Base-by-base conservation (phyloP, 1,140 invertebrate species). In the Meteorus sp. region DNA sequence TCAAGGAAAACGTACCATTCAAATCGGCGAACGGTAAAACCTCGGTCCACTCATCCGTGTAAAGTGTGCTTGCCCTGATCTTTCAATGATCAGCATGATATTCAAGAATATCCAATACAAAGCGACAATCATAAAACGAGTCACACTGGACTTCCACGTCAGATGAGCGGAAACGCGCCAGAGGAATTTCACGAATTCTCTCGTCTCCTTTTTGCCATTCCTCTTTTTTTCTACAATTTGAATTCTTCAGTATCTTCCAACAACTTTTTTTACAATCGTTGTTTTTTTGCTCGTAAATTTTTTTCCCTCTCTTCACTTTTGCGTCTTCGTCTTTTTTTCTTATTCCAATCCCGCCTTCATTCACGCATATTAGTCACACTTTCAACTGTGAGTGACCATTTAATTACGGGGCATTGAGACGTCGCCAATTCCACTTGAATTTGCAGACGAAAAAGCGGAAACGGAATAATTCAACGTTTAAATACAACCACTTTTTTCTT, bases 11-110 rank as follows among this genome's bases (percentile, higher is more conserved):
- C 62, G 55, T 33, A 64, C 62, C 47, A 22, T 62, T 64, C 51
- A 62, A 59, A 64, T 64, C 62, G 62, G 62, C 62, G 56, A 57
- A 50, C 60, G 60, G 22, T 59, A 59, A 52, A 52, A 31, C 50
- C 50, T 52, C 31, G 5, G 31, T 33, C 31, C 29, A 17, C 50
- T 52, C 50, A 52, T 52, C 20, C 50, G 50, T 35, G 25, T 35
- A 4, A 52, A 52, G 17, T 37, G 27, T n/a, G 15, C 37, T 35
- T 35, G 50, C 37, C 50, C 31, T 31, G 13, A 31, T 19, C 4
- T 13, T 33, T 37, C 31, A 37, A 33, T 35, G 17, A 52, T 52
- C 50, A 31, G 33, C 50, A 52, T 52, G 37, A 37, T 37, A 31
- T 52, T 19, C 15, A 52, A 20, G 50, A 52, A 35, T n/a, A n/a